These are phyloP conservation scores for Limosa lapponica DNA, from an alignment of 2,797 vertebrate genomes.

Conservation along the genomic window DNA sequence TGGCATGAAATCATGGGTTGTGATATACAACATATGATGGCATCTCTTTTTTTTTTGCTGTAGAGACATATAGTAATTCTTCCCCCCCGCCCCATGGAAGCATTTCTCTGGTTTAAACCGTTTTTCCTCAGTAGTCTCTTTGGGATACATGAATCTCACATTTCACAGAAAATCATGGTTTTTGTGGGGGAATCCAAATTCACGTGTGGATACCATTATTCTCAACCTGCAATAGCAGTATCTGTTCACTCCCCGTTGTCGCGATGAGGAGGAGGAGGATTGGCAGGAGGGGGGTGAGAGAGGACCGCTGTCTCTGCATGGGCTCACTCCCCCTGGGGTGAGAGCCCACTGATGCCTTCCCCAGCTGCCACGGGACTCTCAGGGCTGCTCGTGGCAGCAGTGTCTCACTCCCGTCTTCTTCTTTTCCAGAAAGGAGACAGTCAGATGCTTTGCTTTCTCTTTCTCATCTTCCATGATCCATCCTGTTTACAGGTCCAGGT, in stretches of 20 bases:
- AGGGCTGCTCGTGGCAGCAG: neutral
- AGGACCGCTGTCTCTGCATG: neutral
- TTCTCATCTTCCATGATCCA: neutral
- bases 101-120: neutral
- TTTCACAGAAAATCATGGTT: neutral
- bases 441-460: neutral
- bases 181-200: neutral
- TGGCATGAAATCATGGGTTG: neutral
- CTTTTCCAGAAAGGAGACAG: neutral
- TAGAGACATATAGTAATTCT: neutral
- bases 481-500: neutral
- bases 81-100: neutral
- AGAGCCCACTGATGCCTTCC: neutral
- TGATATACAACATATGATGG: neutral
- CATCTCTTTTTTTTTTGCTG: neutral
- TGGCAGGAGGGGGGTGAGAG: neutral
- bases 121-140: neutral
- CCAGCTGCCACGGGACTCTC: neutral
- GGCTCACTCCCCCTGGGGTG: neutral
- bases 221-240: neutral
- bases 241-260: neutral
- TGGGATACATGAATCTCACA: neutral
- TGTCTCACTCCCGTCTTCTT: neutral
- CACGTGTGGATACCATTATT: neutral
- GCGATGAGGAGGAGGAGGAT: neutral